Base-by-base conservation (phyloP, 2,113 vertebrate genomes). In the Pseudorasbora parva region DNA sequence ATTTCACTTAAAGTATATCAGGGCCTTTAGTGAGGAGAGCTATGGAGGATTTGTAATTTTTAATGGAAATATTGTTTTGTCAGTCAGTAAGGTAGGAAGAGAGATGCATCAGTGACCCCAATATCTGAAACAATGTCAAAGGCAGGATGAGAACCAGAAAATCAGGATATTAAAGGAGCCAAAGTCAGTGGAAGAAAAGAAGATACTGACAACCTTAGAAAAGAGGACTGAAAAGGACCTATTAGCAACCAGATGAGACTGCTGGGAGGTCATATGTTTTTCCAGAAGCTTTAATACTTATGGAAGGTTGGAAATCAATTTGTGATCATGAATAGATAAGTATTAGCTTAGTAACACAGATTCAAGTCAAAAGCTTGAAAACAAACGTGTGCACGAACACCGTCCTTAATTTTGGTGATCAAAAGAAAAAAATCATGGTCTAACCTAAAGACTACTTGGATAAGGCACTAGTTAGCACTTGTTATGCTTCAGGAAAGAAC, bases 401-500 rank as follows among this genome's bases (percentile, higher is more conserved):
- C n/a, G n/a, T n/a, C 8, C 30, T 19, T 33, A 19, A 37, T 45
- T 71, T 45, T 71, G 41, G 21, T 43, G 17, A n/a, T 71, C 10
- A 14, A 25, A 71, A 10, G 5, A 71, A 71, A 41, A n/a, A 45
- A 21, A 11, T 71, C 11, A 45, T 23, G 21, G 45, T 2, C 69
- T 72, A 23, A 72, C 41, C 12, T 25, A 47, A 45, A 72, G 11
- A 17, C n/a, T 72, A 23, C 8, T 19, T 51, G 19, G 0, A 47
- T 19, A 56, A 45, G 14, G 15, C 27, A 56, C 25, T 76, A 56
- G 30, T 30, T 49, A 76, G 27, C 49, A 54, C 45, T 21, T 64
- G 37, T 71, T 56, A 37, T 37, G 11, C 51, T 37, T 56, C 8
- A 56, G n/a, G 51, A 77, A 57, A 77, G 27, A n/a, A 74, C 71